Conservation (phyloP, 2,113 vertebrate genomes). For the Shinisaurus crocodilurus region DNA sequence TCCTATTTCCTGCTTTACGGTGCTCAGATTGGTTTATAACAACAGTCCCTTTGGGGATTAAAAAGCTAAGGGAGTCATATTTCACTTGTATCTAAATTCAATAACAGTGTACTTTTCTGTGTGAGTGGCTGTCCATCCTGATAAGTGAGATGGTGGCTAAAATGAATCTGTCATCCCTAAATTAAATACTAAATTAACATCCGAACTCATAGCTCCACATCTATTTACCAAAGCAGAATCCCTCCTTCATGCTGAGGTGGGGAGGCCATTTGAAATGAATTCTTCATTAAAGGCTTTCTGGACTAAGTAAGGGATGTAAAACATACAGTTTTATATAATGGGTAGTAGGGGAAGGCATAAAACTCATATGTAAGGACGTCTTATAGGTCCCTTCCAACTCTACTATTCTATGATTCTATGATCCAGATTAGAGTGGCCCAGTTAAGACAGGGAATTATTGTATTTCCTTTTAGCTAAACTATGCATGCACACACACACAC, state of each 20-base stretch:
- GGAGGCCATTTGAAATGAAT: not conserved
- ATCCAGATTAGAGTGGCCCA: not conserved
- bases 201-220: not conserved
- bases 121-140: not conserved
- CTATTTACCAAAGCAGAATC: not conserved
- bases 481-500: no score
- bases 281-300: not conserved
- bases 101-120: slow-evolving; percentile 12
- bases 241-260: not conserved
- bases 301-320: not conserved
- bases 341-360: not conserved
- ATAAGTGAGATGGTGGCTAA: slow-evolving; percentile 4
- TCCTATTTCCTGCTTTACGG: not conserved
- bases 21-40: not conserved
- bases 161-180: slow-evolving; percentile 10
- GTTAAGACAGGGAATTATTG: not conserved
- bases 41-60: not conserved
- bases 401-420: no score
- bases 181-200: slow-evolving; percentile 24
- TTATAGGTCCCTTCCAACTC: no score
- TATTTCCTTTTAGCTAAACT: not conserved
- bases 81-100: slow-evolving; percentile 21
- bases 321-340: not conserved
- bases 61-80: slow-evolving; percentile 7
- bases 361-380: not conserved